Base-by-base conservation (phyloP, 1,140 invertebrate genomes). In the Eriocheir sinensis region DNA sequence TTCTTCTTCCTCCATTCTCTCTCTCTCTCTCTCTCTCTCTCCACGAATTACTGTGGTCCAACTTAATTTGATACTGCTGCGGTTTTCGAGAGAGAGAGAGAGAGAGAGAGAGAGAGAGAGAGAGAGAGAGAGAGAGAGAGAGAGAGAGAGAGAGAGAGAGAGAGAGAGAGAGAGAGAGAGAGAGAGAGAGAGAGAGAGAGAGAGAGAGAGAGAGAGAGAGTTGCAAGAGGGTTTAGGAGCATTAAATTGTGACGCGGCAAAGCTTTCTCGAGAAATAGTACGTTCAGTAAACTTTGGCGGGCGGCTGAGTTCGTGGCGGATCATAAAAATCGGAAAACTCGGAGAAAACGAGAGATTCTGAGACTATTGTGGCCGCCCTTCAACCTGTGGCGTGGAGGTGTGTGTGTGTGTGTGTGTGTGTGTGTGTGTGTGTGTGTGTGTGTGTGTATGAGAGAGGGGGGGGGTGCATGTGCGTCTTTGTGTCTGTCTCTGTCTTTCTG, bases 311-410 rank as follows among this genome's bases (percentile, higher is more conserved):
- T 72, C 60, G 27, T n/a, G 60, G 60, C 21, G 60, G 21, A 72
- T 72, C 60, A 72, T 72, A 72, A 72, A 72, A 72, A 72, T 72
- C n/a, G 60, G 60, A 72, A 72, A 72, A 72, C 60, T 72, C n/a
- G 2, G 60, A 72, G 60, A 72, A 72, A 72, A 72, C 27, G 60
- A 21, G 48, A 53, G 12, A 17, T 53, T 53, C 21, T 1, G 60
- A n/a, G 60, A 72, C n/a, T 72, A 72, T 27, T 72, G 60, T 72
- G 6, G 21, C 60, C 60, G n/a, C 60, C n/a, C 60, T n/a, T 21
- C 60, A 72, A 21, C 60, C 6, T 9, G 21, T 12, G 60, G n/a
- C 60, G 21, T n/a, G 27, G 21, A 72, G 2, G 60, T n/a, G 60
- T 21, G 21, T 72, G 53, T 72, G 6, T 21, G 53, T 72, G 53